Conservation (phyloP, 2,113 vertebrate species). For the Salminus brasiliensis region DNA sequence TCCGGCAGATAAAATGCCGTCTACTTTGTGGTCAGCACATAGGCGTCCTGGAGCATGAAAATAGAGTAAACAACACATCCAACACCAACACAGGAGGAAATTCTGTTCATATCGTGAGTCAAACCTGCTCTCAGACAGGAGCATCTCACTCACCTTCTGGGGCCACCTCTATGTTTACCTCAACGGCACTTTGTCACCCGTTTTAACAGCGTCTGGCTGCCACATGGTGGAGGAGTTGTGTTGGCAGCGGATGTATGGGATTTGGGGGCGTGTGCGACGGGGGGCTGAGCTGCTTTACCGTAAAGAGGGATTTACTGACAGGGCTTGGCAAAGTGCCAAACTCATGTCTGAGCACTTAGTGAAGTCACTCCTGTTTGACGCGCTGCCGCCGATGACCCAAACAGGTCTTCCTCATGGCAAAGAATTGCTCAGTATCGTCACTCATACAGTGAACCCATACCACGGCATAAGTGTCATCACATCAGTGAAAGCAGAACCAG, state of each 20-base stretch:
- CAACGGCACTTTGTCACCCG: not conserved
- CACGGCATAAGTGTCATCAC: too few relatives aligned
- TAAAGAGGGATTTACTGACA: constrained; percentile 40
- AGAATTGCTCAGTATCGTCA: too few relatives aligned
- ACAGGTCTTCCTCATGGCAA: not conserved
- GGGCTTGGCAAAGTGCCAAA: constrained; percentile 23
- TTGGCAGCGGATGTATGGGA: not conserved
- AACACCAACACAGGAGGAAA: constrained; percentile 5
- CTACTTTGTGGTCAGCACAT: constrained; percentile 1
- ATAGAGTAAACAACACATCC: constrained; percentile 4
- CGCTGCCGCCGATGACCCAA: not conserved
- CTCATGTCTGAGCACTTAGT: not conserved
- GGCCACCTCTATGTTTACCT: not conserved
- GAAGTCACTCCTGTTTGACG: not conserved
- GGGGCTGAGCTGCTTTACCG: constrained; percentile 13
- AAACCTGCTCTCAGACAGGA: not conserved
- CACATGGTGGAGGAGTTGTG: not conserved
- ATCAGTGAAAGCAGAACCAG: too few relatives aligned
- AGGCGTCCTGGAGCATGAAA: not conserved
- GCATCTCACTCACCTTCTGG: not conserved
- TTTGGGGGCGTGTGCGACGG: not conserved
- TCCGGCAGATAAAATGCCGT: constrained; percentile 9
- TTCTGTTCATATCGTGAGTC: not conserved
- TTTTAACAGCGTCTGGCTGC: not conserved
- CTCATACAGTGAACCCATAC: too few relatives aligned